Evolutionary conservation across 2,888 invertebrate genomes (phyloP), one percentile per base, ranked within the genome.

Genomic region (Leptura quadrifasciata): DNA sequence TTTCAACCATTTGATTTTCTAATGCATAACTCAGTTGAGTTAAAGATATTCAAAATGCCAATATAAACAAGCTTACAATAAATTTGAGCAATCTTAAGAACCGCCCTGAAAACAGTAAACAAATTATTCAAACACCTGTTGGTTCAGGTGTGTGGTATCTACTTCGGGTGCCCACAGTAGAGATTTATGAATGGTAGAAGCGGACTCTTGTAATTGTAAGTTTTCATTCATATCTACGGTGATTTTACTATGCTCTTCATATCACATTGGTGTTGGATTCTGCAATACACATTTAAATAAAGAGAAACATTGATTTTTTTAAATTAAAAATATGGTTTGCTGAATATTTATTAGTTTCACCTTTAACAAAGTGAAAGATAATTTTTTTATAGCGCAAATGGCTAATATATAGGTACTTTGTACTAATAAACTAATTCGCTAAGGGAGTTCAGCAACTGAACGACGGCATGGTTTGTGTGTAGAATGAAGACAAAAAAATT

Each of bases 101-200:
- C 60, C 31, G 5, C 5, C n/a, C 47, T n/a, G 15, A 47, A n/a
- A 47, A n/a, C 31, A 24, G 17, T 55, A 57, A 47, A 12, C 15
- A 65, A 39, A 65, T 73, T 17, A 78, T 72, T 76, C 74, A 81
- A 76, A 81, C 83, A 82, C 84, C 91, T 88, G 81, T 91, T 90
- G 81, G 65, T 61, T 74, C 70, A 75, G 78, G 78, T 77, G 91
- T 83, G 81, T 90, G 81, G 78, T 88, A 86, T 78, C 89, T 88
- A 84, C 91, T 85, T 80, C 76, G 82, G 81, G 82, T 81, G 80
- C 83, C 83, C 75, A 79, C 79, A 74, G 78, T 82, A 80, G 83
- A 87, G 84, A 82, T 83, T 84, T 85, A 86, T 86, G 84, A 87
- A 85, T 86, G 85, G 85, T 84, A 77, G 61, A 81, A 76, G 81